Conservation (phyloP, 2,797 vertebrate genomes). For the Rhinophrynus dorsalis region DNA sequence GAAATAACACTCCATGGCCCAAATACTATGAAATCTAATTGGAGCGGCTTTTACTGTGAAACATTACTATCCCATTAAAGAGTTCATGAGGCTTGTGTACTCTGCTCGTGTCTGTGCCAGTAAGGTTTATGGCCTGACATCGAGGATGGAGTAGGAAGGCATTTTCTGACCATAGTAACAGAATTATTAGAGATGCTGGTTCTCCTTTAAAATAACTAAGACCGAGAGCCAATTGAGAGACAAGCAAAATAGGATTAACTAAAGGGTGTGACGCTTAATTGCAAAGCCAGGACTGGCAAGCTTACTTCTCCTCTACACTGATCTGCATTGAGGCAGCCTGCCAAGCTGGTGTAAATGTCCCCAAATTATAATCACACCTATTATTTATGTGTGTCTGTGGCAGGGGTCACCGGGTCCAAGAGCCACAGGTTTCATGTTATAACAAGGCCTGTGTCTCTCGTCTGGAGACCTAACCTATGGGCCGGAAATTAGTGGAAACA, state of each 20-base stretch:
- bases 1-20: too few relatives aligned
- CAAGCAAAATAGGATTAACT: constrained; percentile 18
- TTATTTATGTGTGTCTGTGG: constrained; percentile 6
- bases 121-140: too few relatives aligned
- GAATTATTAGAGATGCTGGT: too few relatives aligned
- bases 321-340: neutral
- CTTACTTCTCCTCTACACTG: neutral
- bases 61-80: too few relatives aligned
- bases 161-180: too few relatives aligned
- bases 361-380: neutral
- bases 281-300: constrained; percentile 5
- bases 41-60: too few relatives aligned
- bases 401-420: constrained; percentile 2
- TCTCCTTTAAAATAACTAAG: neutral
- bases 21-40: too few relatives aligned
- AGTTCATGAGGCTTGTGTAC: too few relatives aligned
- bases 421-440: neutral
- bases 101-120: too few relatives aligned
- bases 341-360: neutral
- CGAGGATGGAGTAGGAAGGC: too few relatives aligned
- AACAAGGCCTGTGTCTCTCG: constrained; percentile 23
- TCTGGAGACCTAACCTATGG: constrained; percentile 10
- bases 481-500: constrained; percentile 30
- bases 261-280: constrained; percentile 13
- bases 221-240: constrained; percentile 8